Evolutionary conservation across 2,888 invertebrate species (phyloP).

Genomic region (Drosophila antonietae): DNA sequence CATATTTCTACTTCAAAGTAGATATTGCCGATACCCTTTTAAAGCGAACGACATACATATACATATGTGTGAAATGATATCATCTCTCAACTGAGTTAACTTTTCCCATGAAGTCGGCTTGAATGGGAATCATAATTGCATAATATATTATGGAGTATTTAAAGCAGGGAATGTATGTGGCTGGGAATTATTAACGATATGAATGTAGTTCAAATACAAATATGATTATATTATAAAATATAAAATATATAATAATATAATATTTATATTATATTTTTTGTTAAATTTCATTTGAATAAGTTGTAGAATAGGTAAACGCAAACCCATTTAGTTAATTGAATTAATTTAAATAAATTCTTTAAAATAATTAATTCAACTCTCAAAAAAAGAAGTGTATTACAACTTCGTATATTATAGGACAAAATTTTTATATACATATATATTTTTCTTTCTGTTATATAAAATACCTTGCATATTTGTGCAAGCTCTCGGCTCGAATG

Average conservation of each 20-base stretch:
- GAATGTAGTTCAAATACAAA: neutral
- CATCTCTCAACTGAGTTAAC: neutral
- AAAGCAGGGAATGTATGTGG: neutral
- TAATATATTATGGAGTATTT: constrained; percentile 24
- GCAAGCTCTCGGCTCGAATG: constrained; percentile 24
- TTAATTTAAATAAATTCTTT: neutral
- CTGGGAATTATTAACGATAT: neutral
- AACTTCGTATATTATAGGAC: too few species aligned
- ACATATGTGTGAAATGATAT: constrained; percentile 22
- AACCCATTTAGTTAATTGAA: neutral
- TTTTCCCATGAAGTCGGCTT: constrained; percentile 13
- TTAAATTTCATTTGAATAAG: too few species aligned
- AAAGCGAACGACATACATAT: neutral
- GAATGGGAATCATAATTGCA: constrained; percentile 11
- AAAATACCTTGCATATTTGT: constrained; percentile 64
- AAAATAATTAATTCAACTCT: too few species aligned
- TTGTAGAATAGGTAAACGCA: too few species aligned
- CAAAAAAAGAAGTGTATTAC: too few species aligned
- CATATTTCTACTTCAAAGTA: neutral
- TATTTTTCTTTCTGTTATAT: neutral
- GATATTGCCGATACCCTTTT: constrained; percentile 8
- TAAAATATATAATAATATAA: too few species aligned
- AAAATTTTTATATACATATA: neutral
- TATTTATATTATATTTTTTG: neutral
- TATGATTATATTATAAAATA: neutral